Evolutionary conservation across 1,140 invertebrate species (phyloP).

Genomic region (Pogonomyrmex barbatus): DNA sequence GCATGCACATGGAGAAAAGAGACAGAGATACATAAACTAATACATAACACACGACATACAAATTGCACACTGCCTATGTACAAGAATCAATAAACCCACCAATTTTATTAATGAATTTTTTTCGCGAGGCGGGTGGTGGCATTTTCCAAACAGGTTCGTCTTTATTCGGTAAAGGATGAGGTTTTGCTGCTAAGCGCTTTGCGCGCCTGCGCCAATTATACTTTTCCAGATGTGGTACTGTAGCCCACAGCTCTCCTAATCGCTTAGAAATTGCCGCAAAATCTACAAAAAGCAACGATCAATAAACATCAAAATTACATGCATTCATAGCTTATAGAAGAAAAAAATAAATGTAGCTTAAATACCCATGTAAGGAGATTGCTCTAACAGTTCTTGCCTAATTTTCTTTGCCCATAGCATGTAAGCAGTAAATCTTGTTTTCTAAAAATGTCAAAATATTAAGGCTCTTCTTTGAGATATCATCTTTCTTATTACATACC

Average conservation of each 20-base stretch:
- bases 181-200: slow-evolving; percentile 89
- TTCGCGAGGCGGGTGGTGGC: slow-evolving; percentile 82
- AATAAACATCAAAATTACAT: slow-evolving; percentile 78
- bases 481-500: slow-evolving; percentile 81
- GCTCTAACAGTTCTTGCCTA: slow-evolving; percentile 90
- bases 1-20: slow-evolving; percentile 69
- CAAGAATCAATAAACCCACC: slow-evolving; percentile 75
- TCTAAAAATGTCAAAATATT: slow-evolving; percentile 85
- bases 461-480: slow-evolving; percentile 60
- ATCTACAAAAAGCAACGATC: slow-evolving; percentile 86
- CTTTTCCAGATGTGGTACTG: slow-evolving; percentile 88
- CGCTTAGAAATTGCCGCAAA: slow-evolving; percentile 93
- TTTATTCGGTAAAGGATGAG: slow-evolving; percentile 77
- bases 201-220: slow-evolving; percentile 92
- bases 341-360: slow-evolving; percentile 64
- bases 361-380: slow-evolving; percentile 91
- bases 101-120: slow-evolving; percentile 86
- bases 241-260: slow-evolving; percentile 94
- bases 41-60: slow-evolving; percentile 62
- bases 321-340: slow-evolving; percentile 21
- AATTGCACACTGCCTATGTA: slow-evolving; percentile 62
- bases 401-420: slow-evolving; percentile 96
- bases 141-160: slow-evolving; percentile 83
- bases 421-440: slow-evolving; percentile 94
- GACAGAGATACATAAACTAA: slow-evolving; percentile 55